Evolutionary conservation across 2,113 vertebrate genomes (phyloP).

Genomic region (Oryzias celebensis): DNA sequence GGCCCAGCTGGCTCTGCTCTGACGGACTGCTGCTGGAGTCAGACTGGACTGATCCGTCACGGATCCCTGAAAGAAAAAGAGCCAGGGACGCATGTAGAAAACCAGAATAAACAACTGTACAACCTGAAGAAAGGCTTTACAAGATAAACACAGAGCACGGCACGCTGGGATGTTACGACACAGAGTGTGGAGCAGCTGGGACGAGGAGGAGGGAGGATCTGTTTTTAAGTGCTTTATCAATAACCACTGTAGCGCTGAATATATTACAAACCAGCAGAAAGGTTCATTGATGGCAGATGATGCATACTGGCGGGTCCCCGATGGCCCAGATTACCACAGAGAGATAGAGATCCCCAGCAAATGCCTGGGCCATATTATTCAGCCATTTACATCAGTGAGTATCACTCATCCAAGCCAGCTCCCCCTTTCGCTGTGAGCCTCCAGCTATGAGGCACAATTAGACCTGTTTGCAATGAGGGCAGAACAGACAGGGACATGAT

Average conservation of each 20-base stretch:
- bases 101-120: conserved; percentile 4
- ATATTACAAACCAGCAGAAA: conserved; percentile 80
- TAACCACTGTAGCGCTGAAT: conserved; percentile 80
- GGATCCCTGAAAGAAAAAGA: conserved; percentile 59
- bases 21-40: conserved; percentile 85
- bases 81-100: conserved; percentile 10
- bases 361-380: conserved; percentile 74
- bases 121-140: conserved; percentile 9
- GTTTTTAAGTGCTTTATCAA: conserved; percentile 86
- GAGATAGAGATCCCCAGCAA: conserved; percentile 68
- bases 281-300: conserved; percentile 72
- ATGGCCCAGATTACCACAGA: conserved; percentile 71
- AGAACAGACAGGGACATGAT: conserved; percentile 69
- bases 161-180: conserved; percentile 66
- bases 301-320: conserved; percentile 70
- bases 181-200: conserved; percentile 44
- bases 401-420: conserved; percentile 64
- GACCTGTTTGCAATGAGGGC: conserved; percentile 76
- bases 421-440: conserved; percentile 47
- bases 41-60: conserved; percentile 78
- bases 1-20: conserved; percentile 86
- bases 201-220: conserved; percentile 51
- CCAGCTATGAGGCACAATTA: conserved; percentile 69
- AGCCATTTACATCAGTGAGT: conserved; percentile 77
- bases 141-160: conserved; percentile 50